A percentile compares a stretch with the other conserved stretches of the same genome.
These are phyloP conservation scores for Neolamprologus modestus DNA, from an alignment of 2,113 vertebrate genomes.

Conservation along the genomic window DNA sequence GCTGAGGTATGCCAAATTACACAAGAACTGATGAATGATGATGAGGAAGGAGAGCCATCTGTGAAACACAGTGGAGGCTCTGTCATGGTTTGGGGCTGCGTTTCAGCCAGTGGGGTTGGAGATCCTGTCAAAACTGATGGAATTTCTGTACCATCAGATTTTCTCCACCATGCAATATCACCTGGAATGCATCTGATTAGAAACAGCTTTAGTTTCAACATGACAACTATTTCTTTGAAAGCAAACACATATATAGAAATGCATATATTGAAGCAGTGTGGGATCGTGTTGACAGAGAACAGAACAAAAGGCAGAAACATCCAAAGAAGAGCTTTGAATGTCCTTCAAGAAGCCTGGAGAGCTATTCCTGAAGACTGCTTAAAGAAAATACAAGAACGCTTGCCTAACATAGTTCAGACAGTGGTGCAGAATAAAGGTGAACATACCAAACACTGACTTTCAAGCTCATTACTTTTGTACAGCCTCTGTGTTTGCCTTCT, in stretches of 20 bases:
- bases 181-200: not conserved
- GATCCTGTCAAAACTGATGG: not conserved
- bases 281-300: not conserved
- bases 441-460: not conserved
- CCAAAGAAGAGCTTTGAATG: not conserved
- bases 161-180: not conserved
- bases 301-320: not conserved
- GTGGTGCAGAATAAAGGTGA: not conserved
- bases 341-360: not conserved
- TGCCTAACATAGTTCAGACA: not conserved
- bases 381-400: not conserved
- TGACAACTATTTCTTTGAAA: not conserved
- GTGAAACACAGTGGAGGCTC: not conserved
- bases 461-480: not conserved
- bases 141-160: not conserved
- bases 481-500: not conserved
- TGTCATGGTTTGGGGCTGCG: not conserved
- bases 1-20: not conserved
- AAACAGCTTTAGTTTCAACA: not conserved
- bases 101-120: not conserved
- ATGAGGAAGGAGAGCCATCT: not conserved
- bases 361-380: not conserved
- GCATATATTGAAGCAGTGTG: not conserved
- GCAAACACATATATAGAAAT: not conserved
- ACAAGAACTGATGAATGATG: not conserved